Evolutionary conservation across 2,113 vertebrate genomes (phyloP).

Genomic region (Mandrillus leucophaeus): DNA sequence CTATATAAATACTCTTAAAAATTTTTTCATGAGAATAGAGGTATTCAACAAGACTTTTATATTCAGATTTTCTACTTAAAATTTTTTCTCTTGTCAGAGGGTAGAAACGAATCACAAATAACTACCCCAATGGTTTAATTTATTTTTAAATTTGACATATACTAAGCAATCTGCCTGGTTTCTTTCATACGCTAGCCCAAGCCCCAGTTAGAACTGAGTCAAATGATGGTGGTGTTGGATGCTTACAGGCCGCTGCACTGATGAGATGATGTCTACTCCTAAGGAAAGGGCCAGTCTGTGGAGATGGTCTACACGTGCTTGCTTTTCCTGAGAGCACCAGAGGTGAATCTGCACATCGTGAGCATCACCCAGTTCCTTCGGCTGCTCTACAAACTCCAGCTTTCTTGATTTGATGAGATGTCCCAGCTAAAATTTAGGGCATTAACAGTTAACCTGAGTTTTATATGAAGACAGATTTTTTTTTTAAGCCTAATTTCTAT

Average conservation of each 20-base stretch:
- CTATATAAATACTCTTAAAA: neutral
- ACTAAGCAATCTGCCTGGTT: neutral
- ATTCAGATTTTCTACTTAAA: neutral
- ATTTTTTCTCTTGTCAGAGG: neutral
- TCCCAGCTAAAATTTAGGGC: constrained; percentile 81
- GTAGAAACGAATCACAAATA: neutral
- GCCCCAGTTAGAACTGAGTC: neutral
- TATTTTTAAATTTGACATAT: neutral
- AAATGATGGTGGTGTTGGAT: neutral
- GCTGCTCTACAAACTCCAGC: constrained; percentile 76
- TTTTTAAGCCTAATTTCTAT: neutral
- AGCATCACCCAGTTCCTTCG: constrained; percentile 66
- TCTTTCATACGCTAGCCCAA: neutral
- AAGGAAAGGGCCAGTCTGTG: constrained; percentile 83
- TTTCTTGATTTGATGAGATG: constrained; percentile 83
- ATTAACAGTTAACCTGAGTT: neutral
- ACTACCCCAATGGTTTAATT: neutral
- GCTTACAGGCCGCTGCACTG: constrained; percentile 87
- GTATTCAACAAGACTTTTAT: neutral
- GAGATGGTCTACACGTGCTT: constrained; percentile 83
- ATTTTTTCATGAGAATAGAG: neutral
- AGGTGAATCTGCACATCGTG: constrained; percentile 78
- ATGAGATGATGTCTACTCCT: constrained; percentile 88
- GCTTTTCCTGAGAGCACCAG: constrained; percentile 81
- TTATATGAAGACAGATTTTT: neutral